A percentile compares a stretch with the other conserved stretches of the same genome.
Conservation (phyloP, 1,140 invertebrate genomes). For the Cheumatopsyche charites region DNA sequence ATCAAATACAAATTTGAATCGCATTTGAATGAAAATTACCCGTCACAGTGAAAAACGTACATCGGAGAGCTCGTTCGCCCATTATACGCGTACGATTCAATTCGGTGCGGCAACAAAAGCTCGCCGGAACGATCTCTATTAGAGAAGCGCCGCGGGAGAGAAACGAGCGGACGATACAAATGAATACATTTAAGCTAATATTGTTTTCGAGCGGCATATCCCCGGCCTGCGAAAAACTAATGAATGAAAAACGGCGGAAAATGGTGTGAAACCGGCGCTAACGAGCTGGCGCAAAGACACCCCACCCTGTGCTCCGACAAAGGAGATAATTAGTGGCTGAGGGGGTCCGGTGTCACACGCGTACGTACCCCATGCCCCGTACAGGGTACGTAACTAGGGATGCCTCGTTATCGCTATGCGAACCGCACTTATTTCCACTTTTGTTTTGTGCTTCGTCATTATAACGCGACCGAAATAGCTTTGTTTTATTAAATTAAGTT, state of each 20-base stretch:
- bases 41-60: neutral
- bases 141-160: constrained; percentile 23
- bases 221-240: constrained; percentile 29
- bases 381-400: too few species aligned
- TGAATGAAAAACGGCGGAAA: constrained; percentile 42
- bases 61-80: neutral
- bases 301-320: constrained; percentile 20
- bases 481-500: too few species aligned
- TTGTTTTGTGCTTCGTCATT: too few species aligned
- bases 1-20: too few species aligned
- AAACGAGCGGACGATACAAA: constrained; percentile 28
- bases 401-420: too few species aligned
- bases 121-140: constrained; percentile 14
- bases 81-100: neutral
- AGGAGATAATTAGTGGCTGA: constrained; percentile 35
- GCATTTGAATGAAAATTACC: too few species aligned
- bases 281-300: constrained; percentile 26
- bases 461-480: too few species aligned
- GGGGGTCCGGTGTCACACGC: constrained; percentile 11
- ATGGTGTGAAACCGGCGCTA: constrained; percentile 37
- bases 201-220: constrained; percentile 39
- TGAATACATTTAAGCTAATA: constrained; percentile 41
- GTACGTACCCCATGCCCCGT: neutral
- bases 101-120: constrained; percentile 16
- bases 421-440: too few species aligned